Evolutionary conservation across 2,797 vertebrate genomes (phyloP).

Genomic region (Helarctos malayanus): DNA sequence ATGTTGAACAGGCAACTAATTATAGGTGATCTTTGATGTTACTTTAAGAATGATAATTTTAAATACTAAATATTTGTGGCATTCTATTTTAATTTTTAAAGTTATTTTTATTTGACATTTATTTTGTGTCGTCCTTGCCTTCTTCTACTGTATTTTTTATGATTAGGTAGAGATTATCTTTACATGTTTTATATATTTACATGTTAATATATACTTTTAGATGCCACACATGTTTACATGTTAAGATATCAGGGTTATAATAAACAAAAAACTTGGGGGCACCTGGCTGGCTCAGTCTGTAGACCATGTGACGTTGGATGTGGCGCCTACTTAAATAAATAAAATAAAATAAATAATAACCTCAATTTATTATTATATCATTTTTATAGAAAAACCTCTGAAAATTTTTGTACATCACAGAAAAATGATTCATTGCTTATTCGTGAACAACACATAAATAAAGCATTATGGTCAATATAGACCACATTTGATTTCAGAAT

Average conservation of each 20-base stretch:
- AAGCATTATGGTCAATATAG: not conserved
- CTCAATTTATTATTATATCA: not conserved
- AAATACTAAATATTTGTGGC: constrained; percentile 47
- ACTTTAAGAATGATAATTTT: constrained; percentile 42
- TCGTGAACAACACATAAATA: not conserved
- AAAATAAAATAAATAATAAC: not conserved
- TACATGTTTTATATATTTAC: not conserved
- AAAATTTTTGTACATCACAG: not conserved
- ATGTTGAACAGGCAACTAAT: not conserved
- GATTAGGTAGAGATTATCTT: not conserved
- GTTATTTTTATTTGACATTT: constrained; percentile 13
- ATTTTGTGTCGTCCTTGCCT: not conserved
- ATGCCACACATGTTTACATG: not conserved
- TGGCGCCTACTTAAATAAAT: not conserved
- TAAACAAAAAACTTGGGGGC: not conserved
- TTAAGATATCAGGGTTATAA: not conserved
- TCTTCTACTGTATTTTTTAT: not conserved
- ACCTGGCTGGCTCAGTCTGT: not conserved
- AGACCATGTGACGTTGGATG: not conserved
- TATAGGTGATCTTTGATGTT: constrained; percentile 35
- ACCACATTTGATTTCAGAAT: not conserved
- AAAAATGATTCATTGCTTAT: constrained; percentile 30
- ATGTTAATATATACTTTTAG: not conserved
- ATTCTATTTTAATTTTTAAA: constrained; percentile 17
- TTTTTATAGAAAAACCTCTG: constrained; percentile 16